Evolutionary conservation across 2,113 vertebrate genomes (phyloP), one percentile per base, ranked within the genome.

Genomic region (Poecile atricapillus): DNA sequence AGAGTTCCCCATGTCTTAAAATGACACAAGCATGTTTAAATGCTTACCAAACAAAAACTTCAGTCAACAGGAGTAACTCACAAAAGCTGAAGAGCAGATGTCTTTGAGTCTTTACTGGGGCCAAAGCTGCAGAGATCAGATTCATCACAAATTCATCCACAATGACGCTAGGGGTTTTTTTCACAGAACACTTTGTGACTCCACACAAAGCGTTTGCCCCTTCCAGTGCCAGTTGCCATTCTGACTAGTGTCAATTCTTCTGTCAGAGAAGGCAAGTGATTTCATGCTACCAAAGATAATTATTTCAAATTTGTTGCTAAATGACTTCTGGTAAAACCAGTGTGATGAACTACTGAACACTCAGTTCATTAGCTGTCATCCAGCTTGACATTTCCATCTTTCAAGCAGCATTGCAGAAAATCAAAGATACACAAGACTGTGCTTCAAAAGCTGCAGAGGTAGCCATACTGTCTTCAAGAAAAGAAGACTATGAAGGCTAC

Each of bases 401-500:
- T 98, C 97, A 98, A 95, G 91, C 88, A 93, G 31, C 68, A 95
- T 55, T 97, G 88, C 93, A 97, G 95, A 98, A 98, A 98, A 98
- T 97, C 96, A 96, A 94, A 97, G 94, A 82, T 67, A 87, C 69
- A 82, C 55, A 95, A 70, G 53, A 56, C 60, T 95, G 94, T 80
- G 78, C 62, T 97, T 94, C 83, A 92, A 96, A 94, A 82, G 68
- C 67, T 47, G 31, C 70, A 96, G 83, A 59, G 53, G 76, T 28
- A 94, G 69, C 60, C 92, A 89, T 70, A 87, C 37, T 86, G 28
- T 87, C 88, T 90, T 89, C 55, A 94, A 94, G 87, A 92, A 97
- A 96, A 93, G 52, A 39, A 22, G 55, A 93, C 92, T 39, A 0
- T 79, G 92, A 98, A 97, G 89, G 84, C 86, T 95, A 78, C 58